Base-by-base conservation (phyloP, 1,140 invertebrate genomes). In the Trachymyrmex cornetzi region DNA sequence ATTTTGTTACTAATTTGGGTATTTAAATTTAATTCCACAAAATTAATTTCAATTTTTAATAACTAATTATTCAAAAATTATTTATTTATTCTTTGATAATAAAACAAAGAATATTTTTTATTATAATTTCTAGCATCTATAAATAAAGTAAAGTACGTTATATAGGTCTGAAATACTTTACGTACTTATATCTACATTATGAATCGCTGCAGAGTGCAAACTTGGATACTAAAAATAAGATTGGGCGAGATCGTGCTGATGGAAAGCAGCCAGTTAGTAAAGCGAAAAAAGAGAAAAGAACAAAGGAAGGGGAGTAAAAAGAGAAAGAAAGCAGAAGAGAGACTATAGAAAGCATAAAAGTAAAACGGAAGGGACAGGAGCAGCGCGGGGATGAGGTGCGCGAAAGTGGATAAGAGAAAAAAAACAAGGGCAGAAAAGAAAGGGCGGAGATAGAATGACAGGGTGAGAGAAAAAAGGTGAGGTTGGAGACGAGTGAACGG, bases 201-300 rank as follows among this genome's bases (percentile, higher is more conserved):
- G 53, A 14, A 74, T 75, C 38, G 4, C 14, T 50, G 53, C 87
- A 67, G 67, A 92, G 90, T 91, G 90, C 87, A 92, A 93, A 94
- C 91, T 93, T 93, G 77, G 85, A 77, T 16, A 55, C 59, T 48
- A 27, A n/a, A 69, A 74, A 55, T 89, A 86, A 80, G 48, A 38
- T 84, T n/a, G 27, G 57, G 44, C 34, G 34, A 38, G 75, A 81
- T 84, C 89, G 89, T 24, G 86, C 84, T 66, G 69, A 84, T 75
- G 80, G 67, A 84, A 82, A 84, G 69, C 27, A 84, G 44, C 69
- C 69, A 84, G 71, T 75, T 75, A 50, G 88, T 89, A 86, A 86
- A 86, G 50, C 57, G 87, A 88, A 88, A 88, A 87, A 77, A 86
- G 85, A 88, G 71, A 38, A 59, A 85, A 57, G 82, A 88, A 87